These are phyloP conservation scores for Helogale parvula DNA, from an alignment of 2,113 vertebrate genomes.

Conservation along the genomic window DNA sequence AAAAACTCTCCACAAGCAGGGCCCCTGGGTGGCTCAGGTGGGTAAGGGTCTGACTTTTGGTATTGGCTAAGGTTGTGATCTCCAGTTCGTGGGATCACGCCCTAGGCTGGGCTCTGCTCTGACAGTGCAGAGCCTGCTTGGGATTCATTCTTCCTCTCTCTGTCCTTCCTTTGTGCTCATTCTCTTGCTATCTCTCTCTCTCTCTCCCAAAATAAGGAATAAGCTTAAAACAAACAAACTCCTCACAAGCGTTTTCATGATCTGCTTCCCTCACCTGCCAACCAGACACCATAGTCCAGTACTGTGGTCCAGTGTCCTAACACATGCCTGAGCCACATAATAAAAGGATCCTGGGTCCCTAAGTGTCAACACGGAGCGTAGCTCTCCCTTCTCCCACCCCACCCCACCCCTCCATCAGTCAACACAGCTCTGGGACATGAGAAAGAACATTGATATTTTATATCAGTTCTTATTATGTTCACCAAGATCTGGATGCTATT, in stretches of 20 bases:
- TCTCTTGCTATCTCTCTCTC: no score
- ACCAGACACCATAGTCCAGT: background rate
- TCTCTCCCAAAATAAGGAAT: no score
- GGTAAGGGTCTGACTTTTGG: no score
- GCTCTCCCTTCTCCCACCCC: background rate
- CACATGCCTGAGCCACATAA: background rate
- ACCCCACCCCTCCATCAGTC: background rate
- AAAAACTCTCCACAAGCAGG: background rate
- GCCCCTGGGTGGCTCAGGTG: no score
- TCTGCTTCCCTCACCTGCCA: background rate
- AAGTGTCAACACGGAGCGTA: background rate
- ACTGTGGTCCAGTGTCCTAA: background rate
- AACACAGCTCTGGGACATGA: background rate
- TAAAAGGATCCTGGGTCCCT: background rate
- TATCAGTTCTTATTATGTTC: background rate
- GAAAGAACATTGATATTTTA: background rate
- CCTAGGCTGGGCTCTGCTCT: no score
- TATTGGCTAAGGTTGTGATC: no score
- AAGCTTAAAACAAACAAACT: no score
- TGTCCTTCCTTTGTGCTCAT: no score
- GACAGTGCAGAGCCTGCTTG: no score
- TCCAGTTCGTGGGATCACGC: no score
- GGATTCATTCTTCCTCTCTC: no score
- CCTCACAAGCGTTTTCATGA: background rate
- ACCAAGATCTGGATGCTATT: background rate